phyloP scores from a whole-genome alignment of 2,888 invertebrate genomes.

The Osmoderma eremita region DNA sequence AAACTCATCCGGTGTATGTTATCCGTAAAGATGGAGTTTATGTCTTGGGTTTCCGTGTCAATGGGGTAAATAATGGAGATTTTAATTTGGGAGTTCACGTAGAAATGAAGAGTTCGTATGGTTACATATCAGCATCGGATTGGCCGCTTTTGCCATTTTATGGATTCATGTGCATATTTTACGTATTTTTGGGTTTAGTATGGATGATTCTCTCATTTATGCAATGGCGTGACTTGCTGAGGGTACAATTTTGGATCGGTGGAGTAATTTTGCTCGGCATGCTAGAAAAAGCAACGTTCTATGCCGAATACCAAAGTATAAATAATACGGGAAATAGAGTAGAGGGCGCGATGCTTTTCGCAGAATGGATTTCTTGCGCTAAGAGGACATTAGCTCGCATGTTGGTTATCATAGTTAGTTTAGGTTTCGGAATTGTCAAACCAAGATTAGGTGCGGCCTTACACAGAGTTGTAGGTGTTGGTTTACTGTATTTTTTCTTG shows the following conservation, averaged over 20 bases:
- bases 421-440: slow-evolving; percentile 96
- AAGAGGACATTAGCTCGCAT: slow-evolving; percentile 92
- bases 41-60: slow-evolving; percentile 68
- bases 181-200: slow-evolving; percentile 81
- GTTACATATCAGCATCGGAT: slow-evolving; percentile 88
- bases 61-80: slow-evolving; percentile 53
- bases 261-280: slow-evolving; percentile 88
- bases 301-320: slow-evolving; percentile 85
- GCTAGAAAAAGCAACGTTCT: slow-evolving; percentile 89
- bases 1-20: slow-evolving; percentile 65
- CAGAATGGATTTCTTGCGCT: slow-evolving; percentile 90
- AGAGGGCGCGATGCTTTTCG: slow-evolving; percentile 80
- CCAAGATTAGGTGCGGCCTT: slow-evolving; percentile 89
- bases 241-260: slow-evolving; percentile 97
- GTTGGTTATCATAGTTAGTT: slow-evolving; percentile 92
- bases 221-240: slow-evolving; percentile 89
- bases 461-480: slow-evolving; percentile 87
- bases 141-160: slow-evolving; percentile 92
- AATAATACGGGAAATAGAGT: slow-evolving; percentile 75
- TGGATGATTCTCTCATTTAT: slow-evolving; percentile 87
- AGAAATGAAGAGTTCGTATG: slow-evolving; percentile 79
- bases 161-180: slow-evolving; percentile 88
- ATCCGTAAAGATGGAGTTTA: slow-evolving; percentile 79
- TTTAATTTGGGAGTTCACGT: slow-evolving; percentile 73
- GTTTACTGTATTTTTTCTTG: slow-evolving; percentile 83